Base-by-base conservation (phyloP, 2,888 invertebrate species). In the Entomobrya proxima region DNA sequence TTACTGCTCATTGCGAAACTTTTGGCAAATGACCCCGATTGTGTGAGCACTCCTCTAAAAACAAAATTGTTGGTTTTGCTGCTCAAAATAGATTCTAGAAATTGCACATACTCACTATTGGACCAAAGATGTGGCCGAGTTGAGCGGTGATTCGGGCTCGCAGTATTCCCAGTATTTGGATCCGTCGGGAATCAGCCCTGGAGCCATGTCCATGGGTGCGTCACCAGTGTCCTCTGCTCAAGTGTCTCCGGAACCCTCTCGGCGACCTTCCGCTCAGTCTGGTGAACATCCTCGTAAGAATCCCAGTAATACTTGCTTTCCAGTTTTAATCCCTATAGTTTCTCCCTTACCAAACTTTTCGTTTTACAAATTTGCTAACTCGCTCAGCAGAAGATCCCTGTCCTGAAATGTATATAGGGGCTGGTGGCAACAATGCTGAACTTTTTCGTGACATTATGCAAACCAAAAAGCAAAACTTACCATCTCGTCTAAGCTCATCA, bases 101-200 rank as follows among this genome's bases (percentile, higher is more conserved):
- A 98, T 99, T 91, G 97, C 98, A 2, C 99, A 99, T 92, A 99
- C 99, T 0, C 99, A 99, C 92, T 99, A 96, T 92, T 98, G 98
- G 97, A 96, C 96, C 90, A 96, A 96, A 91, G 97, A 97, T 91
- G 92, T 96, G 9, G 93, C 94, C 0, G 94, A 94, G 85, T 64
- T 89, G 15, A 84, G 83, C 0, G 86, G 86, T 21, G 90, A 90
- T 9, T 86, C 88, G 35, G 80, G 88, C 0, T 78, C 88, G 7
- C 90, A 90, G 27, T 90, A 90, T 69, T 89, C 90, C 0, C 90
- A 90, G 52, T 90, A 86, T 55, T 55, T 90, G 67, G 90, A 90
- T 69, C 90, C 90, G 9, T 78, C 88, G 67, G 87, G 87, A n/a
- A 61, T 90, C 9, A 90, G 89, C 80, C 90, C 90, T 21, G 89